Conservation (phyloP, 2,113 vertebrate genomes). For the Echinops telfairi region DNA sequence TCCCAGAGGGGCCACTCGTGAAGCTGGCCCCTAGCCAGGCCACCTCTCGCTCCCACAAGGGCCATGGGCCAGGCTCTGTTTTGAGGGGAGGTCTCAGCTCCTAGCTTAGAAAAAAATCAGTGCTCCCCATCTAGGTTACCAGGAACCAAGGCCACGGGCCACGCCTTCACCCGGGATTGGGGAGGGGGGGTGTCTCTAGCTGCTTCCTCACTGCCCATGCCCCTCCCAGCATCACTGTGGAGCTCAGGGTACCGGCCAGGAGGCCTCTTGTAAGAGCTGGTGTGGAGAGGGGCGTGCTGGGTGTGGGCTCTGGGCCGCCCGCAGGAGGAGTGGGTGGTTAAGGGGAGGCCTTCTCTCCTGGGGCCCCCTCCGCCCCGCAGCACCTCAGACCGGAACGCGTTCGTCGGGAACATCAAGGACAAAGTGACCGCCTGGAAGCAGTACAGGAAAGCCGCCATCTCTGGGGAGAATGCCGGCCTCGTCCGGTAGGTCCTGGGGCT, state of each 20-base stretch:
- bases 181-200: background rate
- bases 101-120: background rate
- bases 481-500: constrained; percentile 90
- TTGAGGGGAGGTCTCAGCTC: background rate
- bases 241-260: background rate
- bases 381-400: constrained; percentile 90
- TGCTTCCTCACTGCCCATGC: background rate
- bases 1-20: background rate
- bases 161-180: background rate
- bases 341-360: background rate
- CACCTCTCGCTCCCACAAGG: background rate
- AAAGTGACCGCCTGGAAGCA: constrained; percentile 93
- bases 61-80: background rate
- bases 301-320: background rate
- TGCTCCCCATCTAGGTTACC: background rate
- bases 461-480: constrained; percentile 94
- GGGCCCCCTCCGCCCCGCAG: constrained; percentile 83
- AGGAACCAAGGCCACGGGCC: background rate
- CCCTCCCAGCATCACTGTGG: background rate
- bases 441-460: constrained; percentile 92
- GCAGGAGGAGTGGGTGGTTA: background rate
- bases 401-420: constrained; percentile 94
- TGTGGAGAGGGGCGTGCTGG: background rate
- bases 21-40: too few species aligned
- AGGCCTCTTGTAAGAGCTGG: background rate